phyloP scores from a whole-genome alignment of 2,113 vertebrate genomes.

The Pollimyrus isidori region DNA sequence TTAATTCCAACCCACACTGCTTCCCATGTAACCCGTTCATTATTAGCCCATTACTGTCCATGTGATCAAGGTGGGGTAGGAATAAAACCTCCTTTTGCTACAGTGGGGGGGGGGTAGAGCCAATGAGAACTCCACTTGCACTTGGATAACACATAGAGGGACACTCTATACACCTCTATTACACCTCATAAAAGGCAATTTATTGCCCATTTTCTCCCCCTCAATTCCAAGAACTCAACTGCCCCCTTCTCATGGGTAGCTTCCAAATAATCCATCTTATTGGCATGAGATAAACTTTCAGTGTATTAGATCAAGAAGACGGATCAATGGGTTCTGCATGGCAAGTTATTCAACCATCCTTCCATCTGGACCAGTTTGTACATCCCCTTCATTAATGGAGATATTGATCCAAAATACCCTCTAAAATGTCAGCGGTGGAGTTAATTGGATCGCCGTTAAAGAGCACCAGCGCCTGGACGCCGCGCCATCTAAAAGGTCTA shows the following conservation, averaged over 20 bases:
- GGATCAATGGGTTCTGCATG: neutral
- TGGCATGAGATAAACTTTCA: neutral
- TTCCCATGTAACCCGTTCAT: too few relatives aligned
- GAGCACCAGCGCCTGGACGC: neutral
- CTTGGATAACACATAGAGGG: neutral
- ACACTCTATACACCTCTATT: neutral
- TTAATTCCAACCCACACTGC: too few relatives aligned
- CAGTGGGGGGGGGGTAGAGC: too few relatives aligned
- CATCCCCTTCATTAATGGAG: neutral
- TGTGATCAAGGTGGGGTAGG: too few relatives aligned
- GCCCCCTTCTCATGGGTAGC: neutral
- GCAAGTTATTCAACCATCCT: neutral
- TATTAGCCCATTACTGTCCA: too few relatives aligned
- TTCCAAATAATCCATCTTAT: neutral
- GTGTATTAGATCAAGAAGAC: neutral
- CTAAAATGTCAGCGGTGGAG: constrained; percentile 4
- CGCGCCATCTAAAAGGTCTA: neutral
- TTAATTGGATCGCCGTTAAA: constrained; percentile 16
- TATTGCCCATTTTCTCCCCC: neutral
- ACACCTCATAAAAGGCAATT: neutral
- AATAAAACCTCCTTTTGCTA: too few relatives aligned
- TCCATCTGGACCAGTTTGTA: neutral
- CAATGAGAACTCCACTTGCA: neutral
- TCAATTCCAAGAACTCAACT: neutral
- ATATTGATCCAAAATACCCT: constrained; percentile 10